phyloP scores from a whole-genome alignment of 2,888 invertebrate species.

The Coenonympha glycerion region DNA sequence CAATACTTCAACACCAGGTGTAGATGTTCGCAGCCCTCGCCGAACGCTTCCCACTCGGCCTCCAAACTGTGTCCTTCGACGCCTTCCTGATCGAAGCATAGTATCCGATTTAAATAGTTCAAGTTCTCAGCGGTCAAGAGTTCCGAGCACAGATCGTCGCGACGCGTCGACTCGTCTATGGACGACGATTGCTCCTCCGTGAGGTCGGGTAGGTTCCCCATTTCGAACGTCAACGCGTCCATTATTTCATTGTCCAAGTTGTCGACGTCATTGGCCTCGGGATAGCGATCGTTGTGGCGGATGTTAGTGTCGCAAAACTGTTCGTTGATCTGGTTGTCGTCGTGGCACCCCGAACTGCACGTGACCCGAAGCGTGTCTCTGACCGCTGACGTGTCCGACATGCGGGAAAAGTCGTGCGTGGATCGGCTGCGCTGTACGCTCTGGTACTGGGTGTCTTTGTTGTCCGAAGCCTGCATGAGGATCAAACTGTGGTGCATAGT shows the following conservation, averaged over 20 bases:
- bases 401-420: conserved; percentile 40
- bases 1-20: conserved; percentile 60
- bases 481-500: conserved; percentile 52
- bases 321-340: conserved; percentile 27
- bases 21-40: conserved; percentile 56
- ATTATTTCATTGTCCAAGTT: conserved; percentile 59
- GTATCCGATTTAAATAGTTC: conserved; percentile 50
- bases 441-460: conserved; percentile 41
- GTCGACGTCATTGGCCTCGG: conserved; percentile 60
- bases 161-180: conserved; percentile 57
- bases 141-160: conserved; percentile 52
- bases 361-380: conserved; percentile 33
- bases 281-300: conserved; percentile 63
- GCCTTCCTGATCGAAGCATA: conserved; percentile 48
- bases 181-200: conserved; percentile 63
- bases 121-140: conserved; percentile 49
- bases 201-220: conserved; percentile 58
- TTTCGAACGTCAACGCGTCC: conserved; percentile 56
- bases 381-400: conserved; percentile 27
- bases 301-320: conserved; percentile 60
- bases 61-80: conserved; percentile 46
- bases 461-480: conserved; percentile 34
- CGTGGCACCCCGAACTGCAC: conserved; percentile 32
- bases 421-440: conserved; percentile 47
- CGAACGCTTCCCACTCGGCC: conserved; percentile 52